Evolutionary conservation across 2,888 invertebrate genomes (phyloP).

Genomic region (Mamestra brassicae): DNA sequence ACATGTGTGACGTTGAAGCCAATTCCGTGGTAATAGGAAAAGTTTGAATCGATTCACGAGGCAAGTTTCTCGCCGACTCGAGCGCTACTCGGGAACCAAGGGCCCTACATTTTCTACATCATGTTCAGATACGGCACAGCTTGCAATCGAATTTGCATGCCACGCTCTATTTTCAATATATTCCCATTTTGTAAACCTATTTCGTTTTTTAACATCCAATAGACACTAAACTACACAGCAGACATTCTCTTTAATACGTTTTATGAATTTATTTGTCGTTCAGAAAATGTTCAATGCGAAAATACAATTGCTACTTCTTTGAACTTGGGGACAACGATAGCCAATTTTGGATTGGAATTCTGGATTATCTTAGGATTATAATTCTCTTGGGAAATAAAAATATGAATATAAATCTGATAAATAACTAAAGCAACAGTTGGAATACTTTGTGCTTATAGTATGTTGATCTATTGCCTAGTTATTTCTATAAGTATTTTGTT

Average conservation of each 20-base stretch:
- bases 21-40: conserved; percentile 81
- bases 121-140: conserved; percentile 45
- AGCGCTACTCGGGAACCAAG: conserved; percentile 52
- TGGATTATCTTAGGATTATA: conserved; percentile 4
- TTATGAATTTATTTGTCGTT: conserved; percentile 29
- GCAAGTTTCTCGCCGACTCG: conserved; percentile 62
- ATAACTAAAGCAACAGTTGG: not conserved
- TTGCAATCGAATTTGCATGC: conserved; percentile 56
- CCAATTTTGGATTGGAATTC: conserved; percentile 13
- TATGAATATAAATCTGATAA: conserved; percentile 13
- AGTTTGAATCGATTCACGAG: conserved; percentile 80
- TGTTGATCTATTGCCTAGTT: conserved; percentile 1
- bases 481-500: not conserved
- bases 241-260: conserved; percentile 27
- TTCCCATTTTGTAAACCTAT: conserved; percentile 47
- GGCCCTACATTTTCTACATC: conserved; percentile 63
- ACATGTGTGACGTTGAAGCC: conserved; percentile 74
- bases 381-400: not conserved
- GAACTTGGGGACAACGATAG: conserved; percentile 1
- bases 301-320: conserved; percentile 18
- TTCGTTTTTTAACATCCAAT: conserved; percentile 42
- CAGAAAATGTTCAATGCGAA: conserved; percentile 2
- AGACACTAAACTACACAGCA: conserved; percentile 26
- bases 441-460: not conserved
- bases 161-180: conserved; percentile 46